Percentiles rank a stretch among this genome's conserved stretches.
Conservation (phyloP, 1,140 invertebrate genomes). For the Drosophila hydei region DNA sequence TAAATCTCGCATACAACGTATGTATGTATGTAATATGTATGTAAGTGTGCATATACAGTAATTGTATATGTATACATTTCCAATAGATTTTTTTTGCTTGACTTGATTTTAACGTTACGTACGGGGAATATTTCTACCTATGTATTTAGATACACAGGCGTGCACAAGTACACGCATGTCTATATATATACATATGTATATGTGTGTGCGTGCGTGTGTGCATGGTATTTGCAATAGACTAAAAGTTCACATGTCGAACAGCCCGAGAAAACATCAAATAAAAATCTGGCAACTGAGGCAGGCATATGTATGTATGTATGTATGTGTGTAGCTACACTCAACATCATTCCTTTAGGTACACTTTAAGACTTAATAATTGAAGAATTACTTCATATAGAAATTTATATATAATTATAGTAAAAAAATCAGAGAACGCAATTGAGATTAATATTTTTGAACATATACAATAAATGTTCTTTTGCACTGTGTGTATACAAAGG, state of each 20-base stretch:
- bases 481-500: not conserved
- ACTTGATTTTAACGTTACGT: conserved; percentile 7
- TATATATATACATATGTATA: conserved; percentile 11
- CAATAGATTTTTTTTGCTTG: conserved; percentile 1
- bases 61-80: conserved; percentile 4
- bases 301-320: not conserved
- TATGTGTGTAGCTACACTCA: not conserved
- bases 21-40: not conserved
- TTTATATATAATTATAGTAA: too few species aligned
- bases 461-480: too few species aligned
- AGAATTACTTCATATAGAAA: too few species aligned
- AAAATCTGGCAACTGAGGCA: conserved; percentile 54
- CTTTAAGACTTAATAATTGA: not conserved
- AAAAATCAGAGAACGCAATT: not conserved
- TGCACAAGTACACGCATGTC: not conserved
- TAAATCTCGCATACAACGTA: conserved; percentile 3
- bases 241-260: conserved; percentile 42
- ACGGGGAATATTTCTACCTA: conserved; percentile 1
- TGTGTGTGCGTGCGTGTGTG: conserved; percentile 3
- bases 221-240: conserved; percentile 13
- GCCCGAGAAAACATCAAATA: conserved; percentile 48
- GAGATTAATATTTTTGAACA: not conserved
- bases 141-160: not conserved
- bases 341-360: not conserved
- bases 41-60: conserved; percentile 4